Conservation (phyloP, 2,113 vertebrate species). For the Kobus ellipsiprymnus region DNA sequence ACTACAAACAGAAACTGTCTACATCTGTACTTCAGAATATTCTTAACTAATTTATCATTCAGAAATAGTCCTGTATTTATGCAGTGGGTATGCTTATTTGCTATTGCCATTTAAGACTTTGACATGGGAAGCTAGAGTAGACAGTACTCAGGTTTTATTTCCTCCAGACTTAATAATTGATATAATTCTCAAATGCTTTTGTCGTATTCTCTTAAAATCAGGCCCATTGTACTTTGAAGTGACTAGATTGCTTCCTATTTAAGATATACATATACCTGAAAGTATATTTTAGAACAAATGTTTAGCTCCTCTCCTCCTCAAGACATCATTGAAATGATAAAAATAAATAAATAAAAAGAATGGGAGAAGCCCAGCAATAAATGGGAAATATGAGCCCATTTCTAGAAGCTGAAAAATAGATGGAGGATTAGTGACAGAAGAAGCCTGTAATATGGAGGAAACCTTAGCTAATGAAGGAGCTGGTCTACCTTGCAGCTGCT, state of each 20-base stretch:
- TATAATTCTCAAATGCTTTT: not conserved
- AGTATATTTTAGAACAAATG: not conserved
- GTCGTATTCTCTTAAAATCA: slow-evolving; percentile 4
- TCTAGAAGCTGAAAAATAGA: not conserved
- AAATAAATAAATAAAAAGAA: not conserved
- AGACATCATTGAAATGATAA: not conserved
- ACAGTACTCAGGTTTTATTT: slow-evolving; percentile 8
- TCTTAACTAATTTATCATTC: not conserved
- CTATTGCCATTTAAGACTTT: not conserved
- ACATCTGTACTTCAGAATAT: slow-evolving; percentile 25
- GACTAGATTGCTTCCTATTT: not conserved
- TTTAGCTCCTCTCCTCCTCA: not conserved
- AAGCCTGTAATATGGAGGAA: not conserved
- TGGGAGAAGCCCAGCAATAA: not conserved
- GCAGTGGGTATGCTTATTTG: not conserved
- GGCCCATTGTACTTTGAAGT: not conserved
- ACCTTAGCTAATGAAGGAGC: not conserved
- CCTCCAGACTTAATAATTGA: not conserved
- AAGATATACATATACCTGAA: not conserved
- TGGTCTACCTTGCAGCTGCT: not conserved
- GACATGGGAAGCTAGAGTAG: not conserved
- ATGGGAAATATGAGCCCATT: not conserved
- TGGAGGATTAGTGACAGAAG: not conserved
- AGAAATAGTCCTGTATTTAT: not conserved
- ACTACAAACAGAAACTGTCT: not conserved